Conservation (phyloP, 1,140 invertebrate genomes). For the Eumeta japonica region DNA sequence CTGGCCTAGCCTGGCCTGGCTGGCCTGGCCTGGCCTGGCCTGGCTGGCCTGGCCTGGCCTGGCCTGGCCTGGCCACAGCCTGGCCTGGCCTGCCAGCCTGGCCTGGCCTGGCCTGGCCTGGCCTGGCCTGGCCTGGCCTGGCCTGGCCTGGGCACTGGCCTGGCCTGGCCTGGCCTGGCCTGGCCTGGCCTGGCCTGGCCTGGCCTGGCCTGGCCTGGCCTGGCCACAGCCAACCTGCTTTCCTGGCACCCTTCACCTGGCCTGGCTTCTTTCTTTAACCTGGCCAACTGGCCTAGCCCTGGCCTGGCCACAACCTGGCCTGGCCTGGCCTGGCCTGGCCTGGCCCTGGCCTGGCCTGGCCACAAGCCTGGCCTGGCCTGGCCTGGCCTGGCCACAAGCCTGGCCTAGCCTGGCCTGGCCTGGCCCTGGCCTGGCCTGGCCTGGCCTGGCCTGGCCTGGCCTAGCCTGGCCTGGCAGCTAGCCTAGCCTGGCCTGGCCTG, state of each 20-base stretch:
- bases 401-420: constrained; percentile 1
- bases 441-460: constrained; percentile 9
- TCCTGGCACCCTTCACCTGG: too few species aligned
- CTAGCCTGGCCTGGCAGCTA: constrained; percentile 5
- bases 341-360: too few species aligned
- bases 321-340: constrained; percentile 1
- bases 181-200: constrained; percentile 2
- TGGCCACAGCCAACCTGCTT: not conserved
- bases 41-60: not conserved
- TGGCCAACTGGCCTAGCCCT: too few species aligned
- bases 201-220: constrained; percentile 1
- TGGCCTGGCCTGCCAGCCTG: too few species aligned
- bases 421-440: constrained; percentile 1
- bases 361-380: not conserved
- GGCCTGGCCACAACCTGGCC: constrained; percentile 9
- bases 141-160: too few species aligned
- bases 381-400: not conserved
- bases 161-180: constrained; percentile 1
- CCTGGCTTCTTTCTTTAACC: too few species aligned
- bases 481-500: not conserved
- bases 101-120: too few species aligned
- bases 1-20: constrained; percentile 3
- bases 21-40: too few species aligned
- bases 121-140: constrained; percentile 1
- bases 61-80: too few species aligned